Base-by-base conservation (phyloP, 2,797 vertebrate species). In the Hapalemur alaotrensis region DNA sequence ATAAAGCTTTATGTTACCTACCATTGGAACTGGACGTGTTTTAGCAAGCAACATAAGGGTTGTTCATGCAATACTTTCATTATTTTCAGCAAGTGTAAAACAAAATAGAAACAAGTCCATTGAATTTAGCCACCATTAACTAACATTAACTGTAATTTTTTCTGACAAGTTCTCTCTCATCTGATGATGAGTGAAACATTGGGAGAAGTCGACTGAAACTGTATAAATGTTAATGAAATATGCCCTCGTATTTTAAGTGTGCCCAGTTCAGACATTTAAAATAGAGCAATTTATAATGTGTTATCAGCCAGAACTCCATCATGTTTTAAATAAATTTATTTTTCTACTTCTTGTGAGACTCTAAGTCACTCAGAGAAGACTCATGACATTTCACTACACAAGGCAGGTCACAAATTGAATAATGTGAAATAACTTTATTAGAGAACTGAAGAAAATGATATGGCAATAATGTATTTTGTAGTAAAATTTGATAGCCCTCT, bases 1-100 rank as follows among this genome's bases (percentile, higher is more conserved):
- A 98, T 98, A 98, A 98, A 98, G 97, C 97, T 98, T 98, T 98
- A 93, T 98, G 79, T 98, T 98, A 98, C 96, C 96, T 98, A 89
- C 84, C 80, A 90, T 90, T 97, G 92, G 94, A 98, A 97, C 92
- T 98, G 95, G 96, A 98, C 52, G 79, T 89, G 93, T 98, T 98
- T 98, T 97, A 97, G 91, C 96, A 98, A 98, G 98, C 98, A 98
- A 96, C 94, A 86, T 84, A 95, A 97, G 96, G 93, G 93, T 97
- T 98, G 97, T 98, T 98, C 97, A 35, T 98, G 97, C 98, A 98
- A 98, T 98, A 96, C 95, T 97, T 98, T 98, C 98, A 98, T 98
- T 98, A 98, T 98, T 98, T 98, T 96, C 70, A 94, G 95, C 69
- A 95, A 97, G 94, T 98, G 96, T 89, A 94, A 98, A 98, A 97